These are phyloP conservation scores for Dicentrarchus labrax DNA, from an alignment of 2,113 vertebrate genomes.

Conservation along the genomic window DNA sequence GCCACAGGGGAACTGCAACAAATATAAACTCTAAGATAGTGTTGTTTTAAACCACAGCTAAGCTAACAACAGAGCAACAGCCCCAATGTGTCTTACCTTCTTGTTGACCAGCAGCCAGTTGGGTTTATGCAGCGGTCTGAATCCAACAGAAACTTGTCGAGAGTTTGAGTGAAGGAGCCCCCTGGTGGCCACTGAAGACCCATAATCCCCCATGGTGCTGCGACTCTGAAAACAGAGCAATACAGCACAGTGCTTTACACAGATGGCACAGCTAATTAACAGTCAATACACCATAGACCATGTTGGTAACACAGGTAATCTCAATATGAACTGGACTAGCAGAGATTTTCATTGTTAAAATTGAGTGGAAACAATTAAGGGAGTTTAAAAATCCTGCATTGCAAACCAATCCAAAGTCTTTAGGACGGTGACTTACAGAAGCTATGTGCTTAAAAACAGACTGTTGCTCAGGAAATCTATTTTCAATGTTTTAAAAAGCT, in stretches of 20 bases:
- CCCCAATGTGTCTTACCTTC: slow-evolving; percentile 83
- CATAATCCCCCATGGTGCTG: slow-evolving; percentile 86
- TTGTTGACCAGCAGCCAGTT: slow-evolving; percentile 93
- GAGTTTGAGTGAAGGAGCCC: slow-evolving; percentile 94
- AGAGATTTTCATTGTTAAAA: no score
- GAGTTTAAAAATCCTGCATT: no score
- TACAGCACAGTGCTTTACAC: neutral
- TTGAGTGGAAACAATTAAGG: no score
- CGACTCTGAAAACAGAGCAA: slow-evolving; percentile 80
- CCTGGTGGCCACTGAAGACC: slow-evolving; percentile 90
- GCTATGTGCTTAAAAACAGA: no score
- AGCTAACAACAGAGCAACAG: neutral
- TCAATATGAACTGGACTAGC: no score
- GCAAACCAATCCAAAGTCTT: no score
- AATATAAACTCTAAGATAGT: no score
- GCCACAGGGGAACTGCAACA: no score
- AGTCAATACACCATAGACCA: neutral
- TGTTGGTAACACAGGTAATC: no score
- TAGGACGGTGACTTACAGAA: no score
- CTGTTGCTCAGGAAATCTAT: no score
- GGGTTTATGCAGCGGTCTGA: slow-evolving; percentile 95
- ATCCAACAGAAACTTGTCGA: slow-evolving; percentile 87
- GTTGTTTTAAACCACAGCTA: neutral
- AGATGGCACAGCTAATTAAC: neutral
- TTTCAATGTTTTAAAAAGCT: no score